phyloP scores from a whole-genome alignment of 2,888 invertebrate genomes.

The Metacarcinus magister region DNA sequence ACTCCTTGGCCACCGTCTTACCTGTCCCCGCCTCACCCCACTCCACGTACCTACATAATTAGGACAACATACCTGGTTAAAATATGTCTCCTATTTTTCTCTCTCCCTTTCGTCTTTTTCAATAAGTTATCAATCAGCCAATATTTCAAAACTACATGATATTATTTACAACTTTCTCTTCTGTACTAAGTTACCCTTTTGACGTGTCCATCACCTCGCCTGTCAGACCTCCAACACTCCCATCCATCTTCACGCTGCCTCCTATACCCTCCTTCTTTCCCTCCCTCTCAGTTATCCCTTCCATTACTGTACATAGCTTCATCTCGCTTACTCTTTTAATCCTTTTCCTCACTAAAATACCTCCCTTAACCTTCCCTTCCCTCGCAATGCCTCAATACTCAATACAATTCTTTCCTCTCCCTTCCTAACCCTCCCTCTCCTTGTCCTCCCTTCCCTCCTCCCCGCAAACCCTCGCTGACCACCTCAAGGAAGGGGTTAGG shows the following conservation, averaged over 20 bases:
- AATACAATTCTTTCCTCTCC: conserved; percentile 8
- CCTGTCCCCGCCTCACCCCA: neutral
- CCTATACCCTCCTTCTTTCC: neutral
- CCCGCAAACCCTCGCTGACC: neutral
- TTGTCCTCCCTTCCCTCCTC: neutral
- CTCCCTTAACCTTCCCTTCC: conserved; percentile 20
- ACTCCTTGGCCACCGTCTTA: conserved; percentile 1
- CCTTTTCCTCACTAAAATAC: conserved; percentile 21
- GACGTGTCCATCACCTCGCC: neutral
- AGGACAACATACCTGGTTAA: neutral
- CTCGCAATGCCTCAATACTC: conserved; percentile 35
- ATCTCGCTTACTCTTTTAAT: conserved; percentile 21
- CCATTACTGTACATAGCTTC: neutral
- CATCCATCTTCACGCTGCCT: neutral
- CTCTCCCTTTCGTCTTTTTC: neutral
- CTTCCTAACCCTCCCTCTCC: neutral
- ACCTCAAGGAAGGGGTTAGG: neutral
- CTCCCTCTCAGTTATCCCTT: neutral
- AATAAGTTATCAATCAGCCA: no score
- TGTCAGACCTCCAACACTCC: neutral
- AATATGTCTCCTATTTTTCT: no score
- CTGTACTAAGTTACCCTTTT: neutral
- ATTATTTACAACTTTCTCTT: neutral
- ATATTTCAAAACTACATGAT: no score
- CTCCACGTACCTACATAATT: neutral